Conservation (phyloP, 2,888 invertebrate species). For the Hyalella azteca region DNA sequence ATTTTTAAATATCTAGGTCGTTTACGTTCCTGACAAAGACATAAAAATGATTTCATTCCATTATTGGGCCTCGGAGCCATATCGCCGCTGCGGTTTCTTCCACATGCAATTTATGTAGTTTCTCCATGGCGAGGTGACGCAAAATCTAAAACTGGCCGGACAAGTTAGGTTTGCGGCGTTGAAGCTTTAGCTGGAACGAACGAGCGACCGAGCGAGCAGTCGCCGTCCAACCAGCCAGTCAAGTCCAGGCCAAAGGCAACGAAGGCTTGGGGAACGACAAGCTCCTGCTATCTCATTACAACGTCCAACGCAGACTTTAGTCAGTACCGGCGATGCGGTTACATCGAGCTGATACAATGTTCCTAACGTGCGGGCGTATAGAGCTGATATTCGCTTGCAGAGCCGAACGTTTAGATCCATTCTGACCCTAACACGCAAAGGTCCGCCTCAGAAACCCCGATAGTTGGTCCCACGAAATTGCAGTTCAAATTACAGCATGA, state of each 20-base stretch:
- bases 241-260: conserved; percentile 37
- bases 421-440: neutral
- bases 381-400: neutral
- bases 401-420: neutral
- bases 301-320: conserved; percentile 34
- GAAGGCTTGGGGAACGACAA: conserved; percentile 36
- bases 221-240: conserved; percentile 29
- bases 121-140: conserved; percentile 35
- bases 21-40: too few relatives aligned
- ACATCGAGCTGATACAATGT: too few relatives aligned
- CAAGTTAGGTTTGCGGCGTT: conserved; percentile 23
- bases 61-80: neutral
- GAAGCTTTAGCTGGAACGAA: conserved; percentile 33
- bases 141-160: conserved; percentile 34
- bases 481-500: conserved; percentile 36
- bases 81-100: neutral
- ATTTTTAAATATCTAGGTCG: too few relatives aligned
- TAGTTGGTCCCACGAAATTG: conserved; percentile 21
- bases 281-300: conserved; percentile 36
- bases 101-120: conserved; percentile 24
- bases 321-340: neutral
- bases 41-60: too few relatives aligned
- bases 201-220: conserved; percentile 26
- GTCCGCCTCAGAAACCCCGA: conserved; percentile 35
- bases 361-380: neutral